Conservation (phyloP, 2,113 vertebrate genomes). For the Tychaedon coryphoeus region DNA sequence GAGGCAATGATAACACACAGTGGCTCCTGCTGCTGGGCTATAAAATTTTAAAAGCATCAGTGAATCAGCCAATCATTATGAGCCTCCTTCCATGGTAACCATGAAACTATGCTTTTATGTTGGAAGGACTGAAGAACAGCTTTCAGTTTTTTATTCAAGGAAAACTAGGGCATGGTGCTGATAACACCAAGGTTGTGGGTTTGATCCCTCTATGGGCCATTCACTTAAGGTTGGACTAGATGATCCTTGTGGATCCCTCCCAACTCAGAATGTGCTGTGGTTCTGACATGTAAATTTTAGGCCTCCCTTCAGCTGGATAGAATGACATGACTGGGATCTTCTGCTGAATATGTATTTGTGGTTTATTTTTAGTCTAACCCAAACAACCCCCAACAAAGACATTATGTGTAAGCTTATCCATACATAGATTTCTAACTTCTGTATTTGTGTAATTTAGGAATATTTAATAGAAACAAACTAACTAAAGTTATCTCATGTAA, state of each 20-base stretch:
- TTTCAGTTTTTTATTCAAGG: not conserved
- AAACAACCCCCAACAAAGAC: not conserved
- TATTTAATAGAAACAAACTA: not conserved
- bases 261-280: not conserved
- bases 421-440: rapidly evolving
- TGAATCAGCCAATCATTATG: not conserved
- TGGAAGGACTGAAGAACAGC: not conserved
- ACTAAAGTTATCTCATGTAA: not conserved
- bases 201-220: no score
- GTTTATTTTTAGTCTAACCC: not conserved
- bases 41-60: not conserved
- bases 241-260: not conserved
- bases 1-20: not conserved
- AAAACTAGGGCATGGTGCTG: not conserved
- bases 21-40: not conserved
- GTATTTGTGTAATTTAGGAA: not conserved
- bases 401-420: not conserved
- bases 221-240: no score
- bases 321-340: not conserved
- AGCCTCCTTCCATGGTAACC: not conserved
- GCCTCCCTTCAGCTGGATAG: not conserved
- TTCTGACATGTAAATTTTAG: not conserved
- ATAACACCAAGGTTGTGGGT: rapidly evolving
- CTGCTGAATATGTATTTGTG: not conserved
- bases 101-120: not conserved